phyloP scores from a whole-genome alignment of 23 tunicate genomes.

The Clavelina lepadiformis region DNA sequence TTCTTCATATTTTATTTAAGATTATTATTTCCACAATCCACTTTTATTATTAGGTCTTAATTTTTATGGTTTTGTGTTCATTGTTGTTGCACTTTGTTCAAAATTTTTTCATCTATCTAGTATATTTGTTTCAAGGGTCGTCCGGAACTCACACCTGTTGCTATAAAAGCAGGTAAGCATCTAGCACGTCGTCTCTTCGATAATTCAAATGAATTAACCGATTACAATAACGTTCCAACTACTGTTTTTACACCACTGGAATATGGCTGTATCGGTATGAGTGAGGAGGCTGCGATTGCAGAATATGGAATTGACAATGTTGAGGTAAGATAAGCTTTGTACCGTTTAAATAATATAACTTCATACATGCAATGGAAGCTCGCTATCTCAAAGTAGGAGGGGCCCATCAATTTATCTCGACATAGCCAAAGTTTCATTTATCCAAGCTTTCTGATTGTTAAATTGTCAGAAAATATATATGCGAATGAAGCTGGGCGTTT shows the following conservation, averaged over 20 bases:
- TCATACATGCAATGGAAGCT: background rate
- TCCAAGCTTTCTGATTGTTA: too few species aligned
- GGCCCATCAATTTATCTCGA: too few species aligned
- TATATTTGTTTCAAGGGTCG: constrained; percentile 58
- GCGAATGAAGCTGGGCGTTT: too few species aligned
- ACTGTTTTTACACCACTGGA: constrained; percentile 94
- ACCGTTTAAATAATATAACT: background rate
- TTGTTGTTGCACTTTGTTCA: too few species aligned
- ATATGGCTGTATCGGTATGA: constrained; percentile 74
- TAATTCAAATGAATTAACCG: constrained; percentile 34
- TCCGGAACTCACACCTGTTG: constrained; percentile 83
- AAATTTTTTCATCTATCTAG: too few species aligned
- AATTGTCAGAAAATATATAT: too few species aligned
- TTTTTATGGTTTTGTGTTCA: too few species aligned
- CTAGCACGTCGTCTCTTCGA: constrained; percentile 57
- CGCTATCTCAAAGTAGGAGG: too few species aligned
- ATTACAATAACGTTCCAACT: constrained; percentile 65
- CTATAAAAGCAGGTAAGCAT: constrained; percentile 60
- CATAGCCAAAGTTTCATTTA: too few species aligned
- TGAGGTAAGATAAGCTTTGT: constrained; percentile 28
- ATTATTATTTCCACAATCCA: too few species aligned
- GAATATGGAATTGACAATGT: constrained; percentile 47
- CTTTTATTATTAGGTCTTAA: too few species aligned
- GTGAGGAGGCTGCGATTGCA: constrained; percentile 69
- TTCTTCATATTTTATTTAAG: too few species aligned